Conservation (phyloP, 53 echinoderm and acorn worm species). For the Holothuria leucospilota region DNA sequence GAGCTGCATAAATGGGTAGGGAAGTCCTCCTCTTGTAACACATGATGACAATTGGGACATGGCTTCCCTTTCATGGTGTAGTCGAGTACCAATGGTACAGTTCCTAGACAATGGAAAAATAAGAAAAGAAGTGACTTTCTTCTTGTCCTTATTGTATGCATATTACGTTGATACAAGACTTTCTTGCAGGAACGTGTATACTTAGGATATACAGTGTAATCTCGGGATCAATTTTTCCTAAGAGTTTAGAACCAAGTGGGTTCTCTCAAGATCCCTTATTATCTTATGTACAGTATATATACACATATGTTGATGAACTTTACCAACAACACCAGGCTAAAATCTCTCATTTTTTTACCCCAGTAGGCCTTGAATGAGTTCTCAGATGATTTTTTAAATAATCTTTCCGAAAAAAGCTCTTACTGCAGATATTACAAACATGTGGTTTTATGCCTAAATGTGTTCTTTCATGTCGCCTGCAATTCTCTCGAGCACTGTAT, state of each 20-base stretch:
- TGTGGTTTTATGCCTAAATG: not conserved
- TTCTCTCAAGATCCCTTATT: too few species aligned
- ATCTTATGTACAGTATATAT: too few species aligned
- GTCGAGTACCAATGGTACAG: too few species aligned
- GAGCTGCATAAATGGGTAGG: not conserved
- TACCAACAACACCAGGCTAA: too few species aligned
- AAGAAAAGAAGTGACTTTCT: not conserved
- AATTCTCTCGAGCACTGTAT: not conserved
- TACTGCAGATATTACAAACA: conserved; percentile 6
- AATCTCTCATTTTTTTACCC: too few species aligned
- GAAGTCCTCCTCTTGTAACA: conserved; percentile 1
- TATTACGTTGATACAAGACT: too few species aligned
- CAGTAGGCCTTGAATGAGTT: not conserved
- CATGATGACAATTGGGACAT: conserved; percentile 14
- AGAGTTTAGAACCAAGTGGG: too few species aligned
- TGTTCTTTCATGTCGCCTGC: conserved; percentile 4
- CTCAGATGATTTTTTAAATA: not conserved
- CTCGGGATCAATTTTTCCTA: too few species aligned
- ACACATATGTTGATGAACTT: too few species aligned
- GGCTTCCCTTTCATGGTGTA: not conserved
- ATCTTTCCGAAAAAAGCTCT: not conserved
- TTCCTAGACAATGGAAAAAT: conserved; percentile 26
- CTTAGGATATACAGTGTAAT: too few species aligned
- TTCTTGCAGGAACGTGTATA: too few species aligned
- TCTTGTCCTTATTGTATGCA: too few species aligned